Conservation (phyloP, 1,140 invertebrate species). For the Pantala flavescens region DNA sequence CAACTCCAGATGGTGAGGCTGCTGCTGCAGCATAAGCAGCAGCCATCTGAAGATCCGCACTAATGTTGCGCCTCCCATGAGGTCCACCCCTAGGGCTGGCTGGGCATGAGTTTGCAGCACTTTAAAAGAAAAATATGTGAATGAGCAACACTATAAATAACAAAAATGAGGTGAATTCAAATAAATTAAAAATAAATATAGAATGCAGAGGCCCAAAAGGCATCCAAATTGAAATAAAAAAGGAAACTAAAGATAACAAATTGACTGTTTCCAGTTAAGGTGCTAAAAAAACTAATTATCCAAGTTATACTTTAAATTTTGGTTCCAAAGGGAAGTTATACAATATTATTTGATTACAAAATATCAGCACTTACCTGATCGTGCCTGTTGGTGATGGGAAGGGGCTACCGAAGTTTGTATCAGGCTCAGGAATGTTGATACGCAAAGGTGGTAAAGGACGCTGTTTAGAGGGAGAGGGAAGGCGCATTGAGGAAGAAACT, state of each 20-base stretch:
- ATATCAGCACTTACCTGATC: constrained; percentile 42
- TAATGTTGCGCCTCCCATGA: constrained; percentile 50
- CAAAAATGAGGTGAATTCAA: too few relatives aligned
- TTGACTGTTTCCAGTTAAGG: too few relatives aligned
- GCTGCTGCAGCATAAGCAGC: constrained; percentile 54
- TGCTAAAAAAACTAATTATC: too few relatives aligned
- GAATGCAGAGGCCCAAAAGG: too few relatives aligned
- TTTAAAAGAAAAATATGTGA: constrained; percentile 31
- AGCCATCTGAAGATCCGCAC: constrained; percentile 58
- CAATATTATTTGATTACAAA: too few relatives aligned
- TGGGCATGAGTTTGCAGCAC: constrained; percentile 90
- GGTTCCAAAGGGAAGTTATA: too few relatives aligned
- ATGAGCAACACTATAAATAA: constrained; percentile 11
- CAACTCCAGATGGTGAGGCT: constrained; percentile 23
- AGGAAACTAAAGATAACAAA: too few relatives aligned
- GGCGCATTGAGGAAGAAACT: constrained; percentile 31
- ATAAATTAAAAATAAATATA: too few relatives aligned
- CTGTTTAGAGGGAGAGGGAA: constrained; percentile 27
- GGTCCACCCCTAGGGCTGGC: constrained; percentile 75
- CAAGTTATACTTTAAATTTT: too few relatives aligned
- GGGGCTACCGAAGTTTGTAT: constrained; percentile 60
- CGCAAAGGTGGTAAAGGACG: constrained; percentile 58
- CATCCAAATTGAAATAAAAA: too few relatives aligned
- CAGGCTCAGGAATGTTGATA: constrained; percentile 80
- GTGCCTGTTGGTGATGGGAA: constrained; percentile 87